phyloP scores from a whole-genome alignment of 92 coral and sea anemone genomes.

The Anthopleura xanthogrammica region DNA sequence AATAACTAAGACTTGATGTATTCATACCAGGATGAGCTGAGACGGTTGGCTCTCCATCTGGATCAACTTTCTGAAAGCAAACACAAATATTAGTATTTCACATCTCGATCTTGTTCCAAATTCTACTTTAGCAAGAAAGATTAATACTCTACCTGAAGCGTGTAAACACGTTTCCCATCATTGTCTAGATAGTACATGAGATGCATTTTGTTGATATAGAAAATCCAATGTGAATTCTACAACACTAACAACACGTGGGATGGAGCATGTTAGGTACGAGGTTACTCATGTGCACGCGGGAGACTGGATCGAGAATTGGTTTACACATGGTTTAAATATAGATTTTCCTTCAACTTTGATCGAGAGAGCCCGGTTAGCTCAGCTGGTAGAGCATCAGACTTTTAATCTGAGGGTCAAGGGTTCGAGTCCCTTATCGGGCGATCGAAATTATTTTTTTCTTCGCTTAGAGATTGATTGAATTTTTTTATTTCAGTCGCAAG shows the following conservation, averaged over 20 bases:
- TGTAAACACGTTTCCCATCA: conserved; percentile 82
- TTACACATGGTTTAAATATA: background rate
- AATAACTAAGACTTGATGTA: too few relatives aligned
- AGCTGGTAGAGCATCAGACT: conserved; percentile 99
- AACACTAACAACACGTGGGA: background rate
- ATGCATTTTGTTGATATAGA: conserved; percentile 52
- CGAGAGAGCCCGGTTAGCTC: conserved; percentile 99
- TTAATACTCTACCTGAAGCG: conserved; percentile 65
- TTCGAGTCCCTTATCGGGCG: conserved; percentile 99
- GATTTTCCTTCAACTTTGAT: background rate
- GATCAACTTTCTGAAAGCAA: conserved; percentile 77
- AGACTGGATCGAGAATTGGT: background rate
- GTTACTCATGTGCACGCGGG: background rate
- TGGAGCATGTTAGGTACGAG: background rate
- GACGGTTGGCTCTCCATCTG: conserved; percentile 72
- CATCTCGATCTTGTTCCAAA: background rate
- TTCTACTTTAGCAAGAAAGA: background rate
- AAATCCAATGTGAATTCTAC: too few relatives aligned
- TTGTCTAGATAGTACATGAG: conserved; percentile 80
- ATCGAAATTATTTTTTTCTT: conserved; percentile 22
- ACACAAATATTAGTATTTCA: too few relatives aligned
- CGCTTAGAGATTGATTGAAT: background rate
- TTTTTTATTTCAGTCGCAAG: background rate
- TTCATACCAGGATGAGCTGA: conserved; percentile 95
- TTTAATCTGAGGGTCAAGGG: conserved; percentile 99